A percentile compares a stretch with the other conserved stretches of the same genome.
phyloP scores from a whole-genome alignment of 2,797 vertebrate species.

The Cirrhinus molitorella region DNA sequence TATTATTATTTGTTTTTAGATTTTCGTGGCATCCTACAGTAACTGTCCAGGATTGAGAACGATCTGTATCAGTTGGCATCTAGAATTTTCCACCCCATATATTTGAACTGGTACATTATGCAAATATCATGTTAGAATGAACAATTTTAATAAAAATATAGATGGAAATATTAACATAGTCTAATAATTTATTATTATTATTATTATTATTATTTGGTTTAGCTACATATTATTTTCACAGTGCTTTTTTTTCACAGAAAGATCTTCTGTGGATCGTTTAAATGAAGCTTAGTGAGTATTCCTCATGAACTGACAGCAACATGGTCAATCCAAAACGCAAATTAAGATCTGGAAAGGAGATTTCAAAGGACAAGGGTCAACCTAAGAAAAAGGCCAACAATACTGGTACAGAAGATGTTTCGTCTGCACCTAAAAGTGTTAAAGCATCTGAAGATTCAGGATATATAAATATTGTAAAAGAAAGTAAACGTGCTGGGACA shows the following conservation, averaged over 20 bases:
- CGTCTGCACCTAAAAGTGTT: constrained; percentile 66
- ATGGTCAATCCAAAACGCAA: constrained; percentile 70
- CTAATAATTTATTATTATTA: background rate
- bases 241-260: constrained; percentile 22
- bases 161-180: background rate
- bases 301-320: background rate
- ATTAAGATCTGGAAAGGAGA: constrained; percentile 63
- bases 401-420: constrained; percentile 56
- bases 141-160: too few species aligned
- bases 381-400: constrained; percentile 63
- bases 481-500: background rate
- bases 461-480: background rate
- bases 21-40: background rate
- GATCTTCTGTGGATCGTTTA: constrained; percentile 14
- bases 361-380: constrained; percentile 56
- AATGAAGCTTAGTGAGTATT: background rate
- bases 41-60: background rate
- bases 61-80: background rate
- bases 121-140: background rate
- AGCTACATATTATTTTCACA: background rate
- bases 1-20: too few species aligned
- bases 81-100: background rate
- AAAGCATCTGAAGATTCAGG: constrained; percentile 44
- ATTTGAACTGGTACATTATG: background rate
- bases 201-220: background rate